Conservation (phyloP, 2,888 invertebrate species). For the Plebejus anna region DNA sequence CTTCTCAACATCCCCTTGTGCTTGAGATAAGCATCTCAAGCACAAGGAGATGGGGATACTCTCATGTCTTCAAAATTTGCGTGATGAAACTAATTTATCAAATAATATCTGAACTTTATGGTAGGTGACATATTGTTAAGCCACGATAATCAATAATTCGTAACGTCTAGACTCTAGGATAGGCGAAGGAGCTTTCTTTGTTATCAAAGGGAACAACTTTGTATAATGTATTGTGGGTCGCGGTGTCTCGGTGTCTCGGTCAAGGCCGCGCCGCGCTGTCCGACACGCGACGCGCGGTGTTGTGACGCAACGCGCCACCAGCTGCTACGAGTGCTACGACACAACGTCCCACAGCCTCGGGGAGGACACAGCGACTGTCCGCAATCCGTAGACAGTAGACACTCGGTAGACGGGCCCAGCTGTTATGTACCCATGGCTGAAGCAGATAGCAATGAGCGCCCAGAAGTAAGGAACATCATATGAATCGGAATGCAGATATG, state of each 20-base stretch:
- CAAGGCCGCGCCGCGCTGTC: slow-evolving; percentile 3
- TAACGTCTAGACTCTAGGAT: not conserved
- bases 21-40: no score
- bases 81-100: no score
- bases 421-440: no score
- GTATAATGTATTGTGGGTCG: not conserved
- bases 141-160: not conserved
- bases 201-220: not conserved
- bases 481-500: no score
- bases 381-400: not conserved
- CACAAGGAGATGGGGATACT: no score
- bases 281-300: not conserved
- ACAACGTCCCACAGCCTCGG: not conserved
- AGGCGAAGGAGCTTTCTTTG: not conserved
- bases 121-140: not conserved
- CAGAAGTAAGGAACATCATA: no score
- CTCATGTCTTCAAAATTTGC: no score
- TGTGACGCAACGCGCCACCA: not conserved
- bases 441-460: no score
- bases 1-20: no score
- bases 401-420: not conserved
- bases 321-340: no score
- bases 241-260: not conserved
- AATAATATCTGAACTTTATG: no score
- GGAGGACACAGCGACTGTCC: not conserved